Evolutionary conservation across 2,888 invertebrate species (phyloP).

Genomic region (Hedychridium roseum): DNA sequence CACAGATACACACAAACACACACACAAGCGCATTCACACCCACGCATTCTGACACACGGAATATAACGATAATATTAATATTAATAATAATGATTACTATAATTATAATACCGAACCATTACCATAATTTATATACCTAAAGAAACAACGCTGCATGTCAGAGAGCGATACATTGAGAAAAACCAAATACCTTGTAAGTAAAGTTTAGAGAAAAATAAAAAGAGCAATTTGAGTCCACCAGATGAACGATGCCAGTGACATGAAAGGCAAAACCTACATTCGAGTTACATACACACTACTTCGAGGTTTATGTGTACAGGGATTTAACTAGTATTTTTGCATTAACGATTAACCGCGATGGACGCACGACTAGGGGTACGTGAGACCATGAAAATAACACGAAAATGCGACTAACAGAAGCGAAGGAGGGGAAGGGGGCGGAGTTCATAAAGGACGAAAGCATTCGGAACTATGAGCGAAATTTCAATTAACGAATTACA

Average conservation of each 20-base stretch:
- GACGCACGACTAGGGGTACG: constrained; percentile 10
- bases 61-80: constrained; percentile 55
- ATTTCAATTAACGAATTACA: too few relatives aligned
- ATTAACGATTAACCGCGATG: constrained; percentile 44
- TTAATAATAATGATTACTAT: constrained; percentile 54
- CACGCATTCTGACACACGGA: constrained; percentile 27
- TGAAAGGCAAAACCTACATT: constrained; percentile 18
- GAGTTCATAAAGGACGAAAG: too few relatives aligned
- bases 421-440: too few relatives aligned
- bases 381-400: too few relatives aligned
- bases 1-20: not conserved
- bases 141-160: constrained; percentile 47
- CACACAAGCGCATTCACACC: constrained; percentile 3
- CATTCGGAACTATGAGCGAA: too few relatives aligned
- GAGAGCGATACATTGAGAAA: constrained; percentile 50
- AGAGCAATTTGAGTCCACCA: constrained; percentile 42
- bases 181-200: constrained; percentile 62
- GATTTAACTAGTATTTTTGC: constrained; percentile 63
- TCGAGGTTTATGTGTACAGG: constrained; percentile 59
- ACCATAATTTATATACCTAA: constrained; percentile 64
- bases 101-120: constrained; percentile 62
- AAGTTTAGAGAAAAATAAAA: constrained; percentile 49
- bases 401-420: too few relatives aligned
- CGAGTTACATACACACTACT: constrained; percentile 24
- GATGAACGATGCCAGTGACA: constrained; percentile 5